Evolutionary conservation across 1,140 invertebrate genomes (phyloP).

Genomic region (Drosophila simulans): DNA sequence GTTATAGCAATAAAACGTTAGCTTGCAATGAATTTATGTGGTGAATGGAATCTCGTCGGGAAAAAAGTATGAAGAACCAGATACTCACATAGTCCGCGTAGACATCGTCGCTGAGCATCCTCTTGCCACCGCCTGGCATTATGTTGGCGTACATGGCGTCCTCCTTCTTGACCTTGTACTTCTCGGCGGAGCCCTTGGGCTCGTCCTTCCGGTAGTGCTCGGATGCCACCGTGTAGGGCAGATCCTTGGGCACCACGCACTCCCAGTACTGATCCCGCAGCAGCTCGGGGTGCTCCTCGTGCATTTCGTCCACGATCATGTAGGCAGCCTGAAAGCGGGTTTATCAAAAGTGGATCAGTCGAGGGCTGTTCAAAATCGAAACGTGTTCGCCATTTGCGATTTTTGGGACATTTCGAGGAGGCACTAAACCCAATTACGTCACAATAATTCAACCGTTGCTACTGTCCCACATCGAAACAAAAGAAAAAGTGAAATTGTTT

Average conservation of each 20-base stretch:
- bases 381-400: slow-evolving; percentile 68
- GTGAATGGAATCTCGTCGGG: too few species aligned
- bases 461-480: slow-evolving; percentile 37
- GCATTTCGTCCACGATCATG: slow-evolving; percentile 96
- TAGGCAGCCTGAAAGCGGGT: slow-evolving; percentile 90
- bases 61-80: too few species aligned
- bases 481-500: slow-evolving; percentile 72
- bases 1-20: neutral
- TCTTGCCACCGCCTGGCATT: slow-evolving; percentile 84
- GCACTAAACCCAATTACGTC: slow-evolving; percentile 65
- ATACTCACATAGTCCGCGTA: slow-evolving; percentile 94
- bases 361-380: slow-evolving; percentile 34
- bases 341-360: slow-evolving; percentile 43
- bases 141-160: slow-evolving; percentile 92
- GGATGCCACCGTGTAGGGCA: slow-evolving; percentile 94
- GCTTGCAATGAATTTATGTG: neutral
- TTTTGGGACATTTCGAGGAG: slow-evolving; percentile 35
- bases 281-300: slow-evolving; percentile 95
- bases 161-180: slow-evolving; percentile 92
- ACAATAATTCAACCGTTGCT: slow-evolving; percentile 41
- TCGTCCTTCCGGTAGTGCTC: slow-evolving; percentile 92
- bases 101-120: slow-evolving; percentile 90
- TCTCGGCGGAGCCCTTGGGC: slow-evolving; percentile 93
- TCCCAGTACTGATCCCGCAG: slow-evolving; percentile 96
- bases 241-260: slow-evolving; percentile 93